Percentiles rank a stretch among this genome's conserved stretches.
Conservation (phyloP, 2,797 vertebrate species). For the Fringilla coelebs region DNA sequence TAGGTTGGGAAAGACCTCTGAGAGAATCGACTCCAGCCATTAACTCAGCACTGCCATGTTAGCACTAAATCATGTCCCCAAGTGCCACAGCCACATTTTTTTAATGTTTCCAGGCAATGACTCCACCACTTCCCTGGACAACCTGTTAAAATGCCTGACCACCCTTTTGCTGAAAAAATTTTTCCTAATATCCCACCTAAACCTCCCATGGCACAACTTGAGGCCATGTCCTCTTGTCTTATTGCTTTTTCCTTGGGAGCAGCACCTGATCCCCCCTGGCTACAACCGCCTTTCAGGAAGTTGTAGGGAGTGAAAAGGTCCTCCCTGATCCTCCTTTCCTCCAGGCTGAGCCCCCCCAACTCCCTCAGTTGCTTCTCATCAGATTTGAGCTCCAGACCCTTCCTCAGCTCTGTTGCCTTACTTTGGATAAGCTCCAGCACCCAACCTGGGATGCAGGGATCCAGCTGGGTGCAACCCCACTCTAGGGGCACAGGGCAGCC, state of each 20-base stretch:
- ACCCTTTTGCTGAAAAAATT: not conserved
- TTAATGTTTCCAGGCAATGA: not conserved
- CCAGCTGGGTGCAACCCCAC: not conserved
- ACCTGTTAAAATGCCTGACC: not conserved
- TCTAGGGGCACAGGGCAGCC: not conserved
- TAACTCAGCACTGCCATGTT: not conserved
- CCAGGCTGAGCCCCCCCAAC: not conserved
- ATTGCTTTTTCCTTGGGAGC: rapidly evolving
- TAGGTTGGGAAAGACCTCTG: not conserved
- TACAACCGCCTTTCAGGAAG: not conserved
- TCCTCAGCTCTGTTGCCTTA: not conserved
- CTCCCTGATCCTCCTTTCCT: not conserved
- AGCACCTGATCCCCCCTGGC: not conserved
- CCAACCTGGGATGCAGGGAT: not conserved
- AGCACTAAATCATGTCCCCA: not conserved
- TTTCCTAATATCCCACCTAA: not conserved
- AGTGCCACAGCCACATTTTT: not conserved
- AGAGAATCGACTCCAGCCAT: not conserved
- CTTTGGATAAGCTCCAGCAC: not conserved
- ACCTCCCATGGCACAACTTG: not conserved
- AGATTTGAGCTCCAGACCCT: not conserved
- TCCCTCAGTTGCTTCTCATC: not conserved
- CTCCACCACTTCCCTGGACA: not conserved
- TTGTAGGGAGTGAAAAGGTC: not conserved
- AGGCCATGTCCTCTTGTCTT: not conserved